Percentiles rank a stretch among this genome's conserved stretches.
Conservation (phyloP, 1,140 invertebrate species). For the Paraescarpia echinospica region DNA sequence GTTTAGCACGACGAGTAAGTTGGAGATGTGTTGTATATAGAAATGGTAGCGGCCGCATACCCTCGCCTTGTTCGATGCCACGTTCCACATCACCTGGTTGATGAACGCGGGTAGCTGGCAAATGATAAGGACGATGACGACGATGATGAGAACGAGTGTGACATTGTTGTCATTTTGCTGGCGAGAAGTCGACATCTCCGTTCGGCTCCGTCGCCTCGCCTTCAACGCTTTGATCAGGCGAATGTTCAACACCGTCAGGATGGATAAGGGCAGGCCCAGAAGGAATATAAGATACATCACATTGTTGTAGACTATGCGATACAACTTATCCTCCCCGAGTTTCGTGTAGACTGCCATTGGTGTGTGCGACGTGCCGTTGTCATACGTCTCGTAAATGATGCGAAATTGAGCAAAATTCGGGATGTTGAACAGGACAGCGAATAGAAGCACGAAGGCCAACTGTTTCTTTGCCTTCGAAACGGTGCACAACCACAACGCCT, state of each 20-base stretch:
- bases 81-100: constrained; percentile 28
- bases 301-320: constrained; percentile 24
- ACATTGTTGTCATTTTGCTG: constrained; percentile 33
- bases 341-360: background rate
- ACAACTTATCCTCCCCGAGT: background rate
- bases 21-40: constrained; percentile 26
- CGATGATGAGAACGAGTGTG: constrained; percentile 31
- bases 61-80: constrained; percentile 6
- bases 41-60: constrained; percentile 29
- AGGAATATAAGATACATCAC: constrained; percentile 30
- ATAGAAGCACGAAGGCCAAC: constrained; percentile 22
- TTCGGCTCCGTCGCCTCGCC: constrained; percentile 19
- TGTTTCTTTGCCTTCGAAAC: constrained; percentile 25
- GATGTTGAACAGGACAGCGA: constrained; percentile 26
- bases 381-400: background rate
- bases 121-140: constrained; percentile 31
- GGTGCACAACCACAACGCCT: constrained; percentile 3
- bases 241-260: constrained; percentile 29
- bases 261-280: constrained; percentile 25
- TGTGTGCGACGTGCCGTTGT: background rate
- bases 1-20: constrained; percentile 27
- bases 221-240: constrained; percentile 27
- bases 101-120: constrained; percentile 28
- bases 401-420: constrained; percentile 2
- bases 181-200: constrained; percentile 28